Base-by-base conservation (phyloP, 53 echinoderm and acorn worm genomes). In the Actinopyga echinites region DNA sequence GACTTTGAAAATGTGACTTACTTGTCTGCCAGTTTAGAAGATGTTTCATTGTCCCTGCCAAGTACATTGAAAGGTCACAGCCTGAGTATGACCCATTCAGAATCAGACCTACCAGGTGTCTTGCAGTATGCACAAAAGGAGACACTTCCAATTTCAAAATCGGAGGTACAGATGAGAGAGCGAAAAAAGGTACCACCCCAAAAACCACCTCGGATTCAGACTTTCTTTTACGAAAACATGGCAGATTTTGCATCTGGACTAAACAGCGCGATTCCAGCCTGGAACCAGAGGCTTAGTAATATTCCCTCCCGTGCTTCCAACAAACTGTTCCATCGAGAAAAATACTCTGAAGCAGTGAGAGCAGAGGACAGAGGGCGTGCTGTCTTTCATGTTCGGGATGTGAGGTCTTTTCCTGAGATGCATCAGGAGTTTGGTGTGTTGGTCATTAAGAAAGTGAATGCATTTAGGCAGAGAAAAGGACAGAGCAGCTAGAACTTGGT, bases 341-440 rank as follows among this genome's bases (percentile, higher is more conserved):
- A 77, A 19, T 77, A 52, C 49, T 31, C 77, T 6, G 77, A 77
- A 43, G 49, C 53, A 8, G 23, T 77, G 54, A 53, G 31, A n/a
- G 21, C 73, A 38, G 34, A 30, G 55, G 77, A 77, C 11, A 43
- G 34, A 30, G 91, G 83, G 69, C 89, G 91, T 33, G 82, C 95
- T 28, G 85, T 91, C n/a, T 95, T 91, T 75, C 95, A 95, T 65
- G 93, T 91, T 12, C 67, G 83, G 30, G 89, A 91, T 35, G 83
- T 93, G 1, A 61, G 99, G 21, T 86, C 92, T n/a, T 99, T 99
- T 64, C 71, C 90, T 5, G 99, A 99, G 52, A 92, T 99, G 92
- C 99, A 99, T 32, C 89, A 90, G 37, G 95, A 99, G 67, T 99
- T 95, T 89, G 99, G 99, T 17, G 83, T 99, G 85, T 85, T 99